phyloP scores from a whole-genome alignment of 2,113 vertebrate species.

The Sus scrofa region DNA sequence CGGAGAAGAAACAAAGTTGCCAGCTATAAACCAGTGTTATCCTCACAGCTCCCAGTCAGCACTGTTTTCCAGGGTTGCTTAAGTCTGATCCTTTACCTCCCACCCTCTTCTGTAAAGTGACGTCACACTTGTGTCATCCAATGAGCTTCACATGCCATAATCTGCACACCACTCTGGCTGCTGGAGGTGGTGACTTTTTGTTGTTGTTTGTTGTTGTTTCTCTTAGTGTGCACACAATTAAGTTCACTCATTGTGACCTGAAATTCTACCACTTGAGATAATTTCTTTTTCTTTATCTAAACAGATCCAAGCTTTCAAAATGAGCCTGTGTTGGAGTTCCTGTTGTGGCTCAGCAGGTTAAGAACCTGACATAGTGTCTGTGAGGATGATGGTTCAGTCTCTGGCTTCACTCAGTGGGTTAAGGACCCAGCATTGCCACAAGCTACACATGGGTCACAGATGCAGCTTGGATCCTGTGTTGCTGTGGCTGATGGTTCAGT shows the following conservation, averaged over 20 bases:
- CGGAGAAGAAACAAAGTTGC: neutral
- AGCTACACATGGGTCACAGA: too few relatives aligned
- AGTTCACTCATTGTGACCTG: neutral
- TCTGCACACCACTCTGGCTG: neutral
- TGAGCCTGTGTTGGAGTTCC: neutral
- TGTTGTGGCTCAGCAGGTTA: too few relatives aligned
- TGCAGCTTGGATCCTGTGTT: too few relatives aligned
- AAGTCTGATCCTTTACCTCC: neutral
- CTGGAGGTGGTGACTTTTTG: too few relatives aligned
- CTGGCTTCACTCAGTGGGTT: too few relatives aligned
- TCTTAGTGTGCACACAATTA: neutral
- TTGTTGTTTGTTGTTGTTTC: neutral
- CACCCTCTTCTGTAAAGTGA: neutral
- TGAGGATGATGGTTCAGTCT: too few relatives aligned
- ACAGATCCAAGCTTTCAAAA: neutral
- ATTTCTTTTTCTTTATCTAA: neutral
- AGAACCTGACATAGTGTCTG: too few relatives aligned
- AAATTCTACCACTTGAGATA: neutral
- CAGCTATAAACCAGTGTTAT: neutral
- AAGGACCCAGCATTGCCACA: too few relatives aligned
- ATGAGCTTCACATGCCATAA: neutral
- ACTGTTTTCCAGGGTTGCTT: neutral
- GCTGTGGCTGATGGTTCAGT: too few relatives aligned
- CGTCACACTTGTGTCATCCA: neutral
- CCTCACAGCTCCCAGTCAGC: neutral